Evolutionary conservation across 2,797 vertebrate species (phyloP).

Genomic region (Ctenopoma multispine): DNA sequence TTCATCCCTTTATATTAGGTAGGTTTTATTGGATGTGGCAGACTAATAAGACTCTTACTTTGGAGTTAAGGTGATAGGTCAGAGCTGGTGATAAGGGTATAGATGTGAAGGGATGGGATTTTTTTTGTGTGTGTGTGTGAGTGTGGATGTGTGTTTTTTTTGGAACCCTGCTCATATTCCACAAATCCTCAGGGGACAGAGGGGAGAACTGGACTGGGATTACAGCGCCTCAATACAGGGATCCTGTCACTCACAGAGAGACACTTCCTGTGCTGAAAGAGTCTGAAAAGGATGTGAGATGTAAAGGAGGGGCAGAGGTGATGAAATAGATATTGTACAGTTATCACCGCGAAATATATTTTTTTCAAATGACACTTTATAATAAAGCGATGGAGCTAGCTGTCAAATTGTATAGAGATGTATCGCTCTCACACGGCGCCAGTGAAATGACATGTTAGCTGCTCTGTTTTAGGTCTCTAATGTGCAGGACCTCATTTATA

Average conservation of each 20-base stretch:
- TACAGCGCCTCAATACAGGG: constrained; percentile 52
- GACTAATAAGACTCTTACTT: constrained; percentile 80
- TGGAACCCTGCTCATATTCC: constrained; percentile 62
- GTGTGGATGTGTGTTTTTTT: constrained; percentile 35
- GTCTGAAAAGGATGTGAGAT: constrained; percentile 39
- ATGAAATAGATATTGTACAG: constrained; percentile 41
- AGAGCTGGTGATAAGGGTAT: constrained; percentile 69
- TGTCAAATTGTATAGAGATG: constrained; percentile 25
- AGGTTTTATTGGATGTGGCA: constrained; percentile 81
- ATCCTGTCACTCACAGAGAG: constrained; percentile 72
- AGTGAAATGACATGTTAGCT: constrained; percentile 13
- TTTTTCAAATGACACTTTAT: constrained; percentile 51
- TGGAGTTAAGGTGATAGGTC: constrained; percentile 77
- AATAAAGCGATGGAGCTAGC: constrained; percentile 35
- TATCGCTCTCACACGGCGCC: constrained; percentile 30
- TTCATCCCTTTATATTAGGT: constrained; percentile 70
- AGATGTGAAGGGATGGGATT: constrained; percentile 61
- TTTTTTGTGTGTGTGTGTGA: constrained; percentile 28
- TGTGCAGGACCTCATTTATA: neutral
- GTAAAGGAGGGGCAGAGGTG: constrained; percentile 32
- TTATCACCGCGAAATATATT: constrained; percentile 31
- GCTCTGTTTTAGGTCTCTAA: constrained; percentile 18
- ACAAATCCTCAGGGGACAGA: constrained; percentile 59
- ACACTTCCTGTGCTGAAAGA: constrained; percentile 54
- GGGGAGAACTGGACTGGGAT: constrained; percentile 70